Evolutionary conservation across 1,140 invertebrate genomes (phyloP), one percentile per base, ranked within the genome.

Genomic region (Battus philenor): DNA sequence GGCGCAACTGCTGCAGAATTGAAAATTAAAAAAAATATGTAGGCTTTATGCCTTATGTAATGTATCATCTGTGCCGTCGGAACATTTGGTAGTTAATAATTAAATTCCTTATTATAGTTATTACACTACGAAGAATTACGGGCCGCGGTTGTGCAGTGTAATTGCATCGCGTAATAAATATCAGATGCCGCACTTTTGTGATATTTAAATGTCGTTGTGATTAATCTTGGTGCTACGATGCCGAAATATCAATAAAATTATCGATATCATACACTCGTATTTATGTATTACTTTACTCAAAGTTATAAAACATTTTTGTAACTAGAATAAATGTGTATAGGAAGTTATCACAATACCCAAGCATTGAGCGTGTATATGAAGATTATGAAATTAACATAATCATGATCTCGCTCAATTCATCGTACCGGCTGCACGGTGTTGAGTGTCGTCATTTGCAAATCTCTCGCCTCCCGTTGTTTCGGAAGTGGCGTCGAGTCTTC

Each of bases 21-120:
- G n/a, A n/a, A n/a, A n/a, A n/a, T n/a, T n/a, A n/a, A n/a, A n/a
- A n/a, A n/a, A n/a, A n/a, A n/a, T n/a, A n/a, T n/a, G n/a, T 60
- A 51, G 36, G 30, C 45, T 17, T 50, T 13, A 46, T 24, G 48
- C 44, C 49, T 70, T 73, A 70, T 52, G 55, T 73, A 73, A 69
- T 39, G 27, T 59, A 62, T 54, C 70, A 74, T 72, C 72, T 76
- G 69, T 79, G 75, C 76, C 68, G 74, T 72, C 66, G 54, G 7
- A n/a, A 41, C 24, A 13, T 26, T 11, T 27, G 24, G 24, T 12
- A 41, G 27, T 41, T 41, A 12, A 27, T 29, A 41, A 41, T 41
- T 41, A 41, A 41, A 29, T 16, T n/a, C 38, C 29, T 41, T 41
- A 41, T 41, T 41, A 41, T 41, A 41, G 38, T 26, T 27, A 41